Percentiles rank a stretch among this genome's conserved stretches.
These are phyloP conservation scores for Piprites chloris DNA, from an alignment of 2,113 vertebrate genomes.

Conservation along the genomic window DNA sequence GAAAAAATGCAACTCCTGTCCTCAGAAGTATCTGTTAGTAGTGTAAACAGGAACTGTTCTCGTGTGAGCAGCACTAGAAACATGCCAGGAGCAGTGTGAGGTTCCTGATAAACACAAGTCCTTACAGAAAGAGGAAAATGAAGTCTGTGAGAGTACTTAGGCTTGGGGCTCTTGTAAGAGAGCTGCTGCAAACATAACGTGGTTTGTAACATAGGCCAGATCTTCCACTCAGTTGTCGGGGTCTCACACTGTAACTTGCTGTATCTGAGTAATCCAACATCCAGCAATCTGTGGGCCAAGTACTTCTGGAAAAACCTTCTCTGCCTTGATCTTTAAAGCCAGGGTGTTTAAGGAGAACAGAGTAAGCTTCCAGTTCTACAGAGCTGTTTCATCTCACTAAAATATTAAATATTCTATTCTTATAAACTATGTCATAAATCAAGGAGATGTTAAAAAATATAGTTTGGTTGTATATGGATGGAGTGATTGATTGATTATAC, in stretches of 20 bases:
- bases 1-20: neutral
- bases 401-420: neutral
- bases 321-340: neutral
- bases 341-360: neutral
- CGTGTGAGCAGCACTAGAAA: neutral
- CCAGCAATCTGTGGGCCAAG: neutral
- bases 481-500: conserved; percentile 1
- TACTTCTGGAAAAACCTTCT: neutral
- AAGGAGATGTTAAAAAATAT: neutral
- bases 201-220: neutral
- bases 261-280: neutral
- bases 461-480: neutral
- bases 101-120: neutral
- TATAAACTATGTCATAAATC: neutral
- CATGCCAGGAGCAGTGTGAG: neutral
- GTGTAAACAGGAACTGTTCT: neutral
- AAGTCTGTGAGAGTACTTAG: neutral
- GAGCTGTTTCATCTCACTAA: neutral
- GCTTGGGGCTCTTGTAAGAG: neutral
- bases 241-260: neutral
- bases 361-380: neutral
- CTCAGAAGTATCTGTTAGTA: neutral
- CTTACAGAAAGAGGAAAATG: neutral
- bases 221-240: neutral
- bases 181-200: neutral